Evolutionary conservation across 2,888 invertebrate genomes (phyloP), one percentile per base, ranked within the genome.

Genomic region (Eupsilia transversa): DNA sequence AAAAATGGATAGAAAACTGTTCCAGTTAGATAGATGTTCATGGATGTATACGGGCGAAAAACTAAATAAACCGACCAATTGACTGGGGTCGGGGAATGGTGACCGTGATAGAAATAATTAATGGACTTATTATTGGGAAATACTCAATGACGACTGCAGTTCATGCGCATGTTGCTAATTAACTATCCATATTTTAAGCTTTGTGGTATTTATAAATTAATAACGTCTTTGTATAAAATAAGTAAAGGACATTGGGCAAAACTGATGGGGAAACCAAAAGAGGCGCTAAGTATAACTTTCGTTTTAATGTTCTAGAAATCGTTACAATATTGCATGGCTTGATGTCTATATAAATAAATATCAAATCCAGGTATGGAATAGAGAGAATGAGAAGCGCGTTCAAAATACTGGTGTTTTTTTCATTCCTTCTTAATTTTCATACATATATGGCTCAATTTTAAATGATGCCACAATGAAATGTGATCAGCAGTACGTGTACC

Each of bases 51-150:
- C 30, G 43, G 27, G 52, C 33, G 63, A n/a, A 46, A 74, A 74
- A 41, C 14, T 35, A 73, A n/a, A 72, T 33, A 35, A 43, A 61
- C 49, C 61, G 12, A 20, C 46, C 57, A 87, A 52, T 59, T 73
- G 46, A 82, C 83, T 84, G 63, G 70, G 60, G 82, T 23, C 77
- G 78, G 10, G 83, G 80, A 75, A 87, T 87, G 85, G 86, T 79
- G 76, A 79, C 75, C 74, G 85, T 85, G 88, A 89, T 91, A 89
- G 91, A 91, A 88, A 88, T 84, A 88, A 89, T 87, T 86, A 89
- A 89, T 87, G 85, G 87, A 82, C 46, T 82, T 87, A 90, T 87
- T 86, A 91, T 90, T 85, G 89, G 88, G 90, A 91, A 89, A 89
- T 88, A 87, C 86, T 89, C 87, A 84, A 86, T 86, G 86, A 74